Evolutionary conservation across 2,888 invertebrate species (phyloP).

Genomic region (Callyntrura sp.): DNA sequence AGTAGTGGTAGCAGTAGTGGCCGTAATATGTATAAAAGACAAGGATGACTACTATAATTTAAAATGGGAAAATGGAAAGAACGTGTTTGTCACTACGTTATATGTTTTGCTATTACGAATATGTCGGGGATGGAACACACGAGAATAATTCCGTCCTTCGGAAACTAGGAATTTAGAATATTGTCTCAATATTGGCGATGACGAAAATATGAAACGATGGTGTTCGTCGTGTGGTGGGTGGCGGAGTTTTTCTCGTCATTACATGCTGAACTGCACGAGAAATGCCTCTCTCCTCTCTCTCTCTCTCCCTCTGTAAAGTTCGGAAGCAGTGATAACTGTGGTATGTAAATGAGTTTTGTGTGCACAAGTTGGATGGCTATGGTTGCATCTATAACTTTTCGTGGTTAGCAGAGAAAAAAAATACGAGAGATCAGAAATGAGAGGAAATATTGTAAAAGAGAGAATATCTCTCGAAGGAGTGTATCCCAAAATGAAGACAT

Average conservation of each 20-base stretch:
- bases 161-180: slow-evolving; percentile 74
- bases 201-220: slow-evolving; percentile 32
- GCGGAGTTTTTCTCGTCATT: slow-evolving; percentile 20
- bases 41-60: slow-evolving; percentile 45
- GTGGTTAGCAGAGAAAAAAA: background rate
- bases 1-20: background rate
- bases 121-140: slow-evolving; percentile 4
- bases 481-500: background rate
- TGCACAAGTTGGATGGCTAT: background rate
- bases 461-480: background rate
- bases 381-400: background rate
- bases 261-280: slow-evolving; percentile 40
- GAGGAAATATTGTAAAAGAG: background rate
- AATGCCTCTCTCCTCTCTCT: background rate
- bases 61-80: slow-evolving; percentile 34
- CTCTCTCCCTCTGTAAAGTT: background rate
- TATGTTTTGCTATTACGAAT: background rate
- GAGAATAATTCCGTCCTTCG: slow-evolving; percentile 64
- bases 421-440: background rate
- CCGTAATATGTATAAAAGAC: background rate
- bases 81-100: slow-evolving; percentile 41
- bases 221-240: slow-evolving; percentile 63
- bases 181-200: slow-evolving; percentile 51
- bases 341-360: slow-evolving; percentile 4
- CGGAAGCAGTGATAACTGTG: background rate